Percentiles rank a stretch among this genome's conserved stretches.
Conservation (phyloP, 2,113 vertebrate species). For the Macaca mulatta region DNA sequence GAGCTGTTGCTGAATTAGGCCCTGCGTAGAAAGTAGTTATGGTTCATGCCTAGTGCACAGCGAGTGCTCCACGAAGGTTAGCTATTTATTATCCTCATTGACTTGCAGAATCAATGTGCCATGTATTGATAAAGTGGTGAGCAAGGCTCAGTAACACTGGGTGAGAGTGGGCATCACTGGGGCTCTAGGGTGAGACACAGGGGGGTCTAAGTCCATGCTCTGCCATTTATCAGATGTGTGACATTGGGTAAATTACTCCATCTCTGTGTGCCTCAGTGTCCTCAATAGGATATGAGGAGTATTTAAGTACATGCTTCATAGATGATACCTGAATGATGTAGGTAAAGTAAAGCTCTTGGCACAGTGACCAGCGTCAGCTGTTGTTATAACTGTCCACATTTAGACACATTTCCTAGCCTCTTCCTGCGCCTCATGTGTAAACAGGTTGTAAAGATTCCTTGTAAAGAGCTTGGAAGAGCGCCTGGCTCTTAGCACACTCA, state of each 20-base stretch:
- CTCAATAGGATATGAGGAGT: neutral
- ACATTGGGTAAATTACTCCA: too few species aligned
- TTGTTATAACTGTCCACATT: neutral
- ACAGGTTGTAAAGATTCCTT: neutral
- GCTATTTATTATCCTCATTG: neutral
- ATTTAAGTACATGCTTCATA: neutral
- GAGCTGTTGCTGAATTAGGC: neutral
- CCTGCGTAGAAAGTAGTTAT: neutral
- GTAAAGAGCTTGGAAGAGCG: neutral
- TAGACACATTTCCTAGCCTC: too few species aligned
- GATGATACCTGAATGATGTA: neutral
- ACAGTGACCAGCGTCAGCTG: neutral
- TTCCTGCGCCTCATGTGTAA: neutral
- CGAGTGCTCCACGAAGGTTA: neutral
- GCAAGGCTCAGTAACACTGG: neutral
- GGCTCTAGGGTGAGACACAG: neutral
- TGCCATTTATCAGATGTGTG: neutral
- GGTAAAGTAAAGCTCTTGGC: neutral
- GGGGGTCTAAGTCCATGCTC: neutral
- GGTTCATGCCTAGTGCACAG: accelerated
- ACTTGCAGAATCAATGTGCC: neutral
- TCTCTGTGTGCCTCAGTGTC: neutral
- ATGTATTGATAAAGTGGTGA: neutral
- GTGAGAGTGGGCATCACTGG: neutral
- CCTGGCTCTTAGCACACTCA: neutral